Evolutionary conservation across 1,140 invertebrate genomes (phyloP).

Genomic region (Pogonomyrmex barbatus): DNA sequence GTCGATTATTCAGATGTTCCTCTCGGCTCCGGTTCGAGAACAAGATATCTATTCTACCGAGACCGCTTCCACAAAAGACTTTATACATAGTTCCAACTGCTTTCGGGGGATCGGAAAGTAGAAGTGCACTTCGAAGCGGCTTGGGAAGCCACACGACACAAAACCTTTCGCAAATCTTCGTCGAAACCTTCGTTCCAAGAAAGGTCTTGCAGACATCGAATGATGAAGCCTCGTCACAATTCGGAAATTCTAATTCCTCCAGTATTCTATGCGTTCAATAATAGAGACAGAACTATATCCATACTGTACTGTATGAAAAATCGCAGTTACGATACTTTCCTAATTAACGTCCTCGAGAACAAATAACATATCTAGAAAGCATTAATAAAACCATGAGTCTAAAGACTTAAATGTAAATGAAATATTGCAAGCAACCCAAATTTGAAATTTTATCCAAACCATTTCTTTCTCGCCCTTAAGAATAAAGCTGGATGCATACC

Average conservation of each 20-base stretch:
- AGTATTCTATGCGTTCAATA: neutral
- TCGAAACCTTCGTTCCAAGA: conserved; percentile 15
- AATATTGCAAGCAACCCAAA: neutral
- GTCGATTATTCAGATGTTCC: conserved; percentile 41
- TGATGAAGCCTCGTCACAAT: conserved; percentile 10
- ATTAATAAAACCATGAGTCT: neutral
- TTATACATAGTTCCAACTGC: conserved; percentile 40
- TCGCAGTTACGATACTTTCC: neutral
- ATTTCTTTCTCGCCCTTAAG: conserved; percentile 1
- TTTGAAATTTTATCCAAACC: neutral
- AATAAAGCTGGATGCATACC: conserved; percentile 19
- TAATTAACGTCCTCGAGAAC: neutral
- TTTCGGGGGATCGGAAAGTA: conserved; percentile 27
- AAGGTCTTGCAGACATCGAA: conserved; percentile 24
- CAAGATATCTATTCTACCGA: conserved; percentile 43
- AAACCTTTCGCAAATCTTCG: conserved; percentile 25
- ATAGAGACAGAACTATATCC: neutral
- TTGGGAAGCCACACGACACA: conserved; percentile 27
- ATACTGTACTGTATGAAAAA: neutral
- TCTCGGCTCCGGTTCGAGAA: conserved; percentile 19
- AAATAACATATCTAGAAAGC: neutral
- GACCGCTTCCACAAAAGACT: conserved; percentile 38
- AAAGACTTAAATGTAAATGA: neutral
- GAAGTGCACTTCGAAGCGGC: neutral
- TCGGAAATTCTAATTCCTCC: neutral